A percentile compares a stretch with the other conserved stretches of the same genome.
Evolutionary conservation across 2,888 invertebrate genomes (phyloP).

Genomic region (Mythimna vitellina): DNA sequence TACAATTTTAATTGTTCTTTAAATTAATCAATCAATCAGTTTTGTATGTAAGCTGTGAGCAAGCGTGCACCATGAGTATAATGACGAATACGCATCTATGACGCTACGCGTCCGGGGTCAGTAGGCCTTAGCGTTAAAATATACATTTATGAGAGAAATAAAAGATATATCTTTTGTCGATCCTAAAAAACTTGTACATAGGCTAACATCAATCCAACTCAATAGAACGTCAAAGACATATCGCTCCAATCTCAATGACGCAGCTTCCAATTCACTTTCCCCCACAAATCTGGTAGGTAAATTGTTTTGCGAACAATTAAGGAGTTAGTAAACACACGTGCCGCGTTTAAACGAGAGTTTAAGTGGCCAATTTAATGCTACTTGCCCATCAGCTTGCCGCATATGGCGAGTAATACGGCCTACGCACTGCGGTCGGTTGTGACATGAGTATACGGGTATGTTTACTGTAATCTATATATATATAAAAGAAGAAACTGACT

Average conservation of each 20-base stretch:
- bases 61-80: too few species aligned
- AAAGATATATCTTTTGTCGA: too few species aligned
- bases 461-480: slow-evolving; percentile 33
- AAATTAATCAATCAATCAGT: too few species aligned
- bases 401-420: slow-evolving; percentile 83
- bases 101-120: too few species aligned
- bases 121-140: too few species aligned
- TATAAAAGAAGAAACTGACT: too few species aligned
- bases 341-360: slow-evolving; percentile 66
- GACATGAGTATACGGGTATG: slow-evolving; percentile 44
- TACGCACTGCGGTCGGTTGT: slow-evolving; percentile 76
- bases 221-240: slow-evolving; percentile 8
- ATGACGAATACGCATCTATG: too few species aligned
- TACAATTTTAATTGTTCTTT: too few species aligned
- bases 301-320: slow-evolving; percentile 66
- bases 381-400: slow-evolving; percentile 78
- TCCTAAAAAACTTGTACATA: background rate
- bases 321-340: slow-evolving; percentile 70
- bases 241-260: slow-evolving; percentile 27
- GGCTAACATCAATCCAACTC: background rate
- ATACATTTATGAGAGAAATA: too few species aligned
- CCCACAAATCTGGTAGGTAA: slow-evolving; percentile 61
- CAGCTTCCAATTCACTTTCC: slow-evolving; percentile 59
- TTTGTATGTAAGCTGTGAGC: too few species aligned
- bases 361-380: slow-evolving; percentile 79